Evolutionary conservation across 2,797 vertebrate species (phyloP).

Genomic region (Pelodytes ibericus): DNA sequence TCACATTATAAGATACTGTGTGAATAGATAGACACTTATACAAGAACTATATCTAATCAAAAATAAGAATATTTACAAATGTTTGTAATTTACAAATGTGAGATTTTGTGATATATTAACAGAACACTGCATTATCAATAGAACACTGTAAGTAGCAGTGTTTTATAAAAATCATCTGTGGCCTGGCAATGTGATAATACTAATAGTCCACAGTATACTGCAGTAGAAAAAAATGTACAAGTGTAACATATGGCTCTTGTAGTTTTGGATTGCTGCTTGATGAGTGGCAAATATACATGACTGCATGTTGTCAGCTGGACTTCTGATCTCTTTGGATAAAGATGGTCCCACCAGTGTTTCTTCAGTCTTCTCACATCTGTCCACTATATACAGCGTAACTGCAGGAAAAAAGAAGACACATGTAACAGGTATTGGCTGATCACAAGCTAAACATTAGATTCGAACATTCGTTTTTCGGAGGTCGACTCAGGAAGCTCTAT

Average conservation of each 20-base stretch:
- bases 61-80: no score
- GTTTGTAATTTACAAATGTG: no score
- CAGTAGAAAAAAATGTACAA: neutral
- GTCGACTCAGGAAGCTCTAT: no score
- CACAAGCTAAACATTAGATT: no score
- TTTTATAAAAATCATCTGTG: neutral
- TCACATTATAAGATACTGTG: no score
- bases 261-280: slow-evolving; percentile 4
- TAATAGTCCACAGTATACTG: neutral
- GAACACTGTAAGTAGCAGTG: neutral
- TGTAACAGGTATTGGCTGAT: slow-evolving; percentile 1
- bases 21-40: no score
- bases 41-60: no score
- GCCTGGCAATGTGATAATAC: neutral
- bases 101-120: no score
- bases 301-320: neutral
- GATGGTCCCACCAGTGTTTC: neutral
- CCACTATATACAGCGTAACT: slow-evolving; percentile 59
- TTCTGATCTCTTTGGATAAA: neutral
- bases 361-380: slow-evolving; percentile 23
- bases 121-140: neutral
- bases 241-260: slow-evolving; percentile 18
- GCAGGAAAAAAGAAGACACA: slow-evolving; percentile 63
- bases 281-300: slow-evolving; percentile 6
- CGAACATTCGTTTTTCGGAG: no score